Evolutionary conservation across 2,888 invertebrate genomes (phyloP), one percentile per base, ranked within the genome.

Genomic region (Hedychridium roseum): DNA sequence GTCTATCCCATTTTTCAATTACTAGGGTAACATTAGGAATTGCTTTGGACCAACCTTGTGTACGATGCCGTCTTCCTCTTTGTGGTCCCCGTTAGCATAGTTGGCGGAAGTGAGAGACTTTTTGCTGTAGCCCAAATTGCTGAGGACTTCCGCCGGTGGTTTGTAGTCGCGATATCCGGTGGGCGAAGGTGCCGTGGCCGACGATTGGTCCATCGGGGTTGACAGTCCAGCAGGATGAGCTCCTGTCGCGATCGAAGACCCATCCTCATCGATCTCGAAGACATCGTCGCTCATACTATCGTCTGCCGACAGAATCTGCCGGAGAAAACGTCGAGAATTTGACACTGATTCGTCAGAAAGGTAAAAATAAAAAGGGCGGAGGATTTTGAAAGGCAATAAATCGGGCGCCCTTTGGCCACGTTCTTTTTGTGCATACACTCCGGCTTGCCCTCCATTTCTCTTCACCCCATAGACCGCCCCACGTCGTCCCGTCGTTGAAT

Each of bases 201-300:
- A 30, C 17, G 60, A 42, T 46, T 57, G 57, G 18, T 67, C 54
- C 21, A 34, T 53, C 42, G 18, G 57, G 52, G n/a, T 66, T 51
- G 28, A 58, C 16, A 38, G 42, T 17, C 57, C 50, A 40, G 50
- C 42, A 40, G 52, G 51, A 23, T 43, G 16, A 12, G 15, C 38
- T n/a, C 6, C 46, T 62, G 37, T 38, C 16, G 18, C 18, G 2
- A 35, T 35, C 15, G 39, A 34, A 52, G 42, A 38, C 15, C 34
- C 44, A 16, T 80, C 78, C 54, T 83, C 84, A 18, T 82, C 80
- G 30, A 86, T 85, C 71, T 91, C 91, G 69, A 92, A 92, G 39
- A 91, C 92, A 78, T 92, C 91, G 78, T 92, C 91, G 70, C 89
- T 90, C 85, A 91, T 89, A 68, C 88, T 89, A 79, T 91, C 90